A percentile compares a stretch with the other conserved stretches of the same genome.
Evolutionary conservation across 2,888 invertebrate genomes (phyloP).

Genomic region (Perdita meconis): DNA sequence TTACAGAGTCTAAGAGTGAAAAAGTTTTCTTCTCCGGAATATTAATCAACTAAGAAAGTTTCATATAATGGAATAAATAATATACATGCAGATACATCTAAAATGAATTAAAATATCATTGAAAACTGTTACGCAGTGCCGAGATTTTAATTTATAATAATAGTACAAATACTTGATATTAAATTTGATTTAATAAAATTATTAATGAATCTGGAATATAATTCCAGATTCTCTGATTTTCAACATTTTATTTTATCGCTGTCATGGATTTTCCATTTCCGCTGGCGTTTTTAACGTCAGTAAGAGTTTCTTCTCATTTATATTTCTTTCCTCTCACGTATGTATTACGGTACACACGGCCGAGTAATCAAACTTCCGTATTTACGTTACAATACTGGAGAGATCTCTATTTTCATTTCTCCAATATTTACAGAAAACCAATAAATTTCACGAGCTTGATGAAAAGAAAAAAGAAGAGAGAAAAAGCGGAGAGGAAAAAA

Average conservation of each 20-base stretch:
- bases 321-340: neutral
- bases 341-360: neutral
- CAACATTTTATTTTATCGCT: neutral
- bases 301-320: neutral
- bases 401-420: slow-evolving; percentile 11
- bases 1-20: no score
- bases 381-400: slow-evolving; percentile 17
- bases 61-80: no score
- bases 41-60: no score
- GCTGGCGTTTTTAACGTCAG: neutral
- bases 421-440: slow-evolving; percentile 4
- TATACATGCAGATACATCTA: no score
- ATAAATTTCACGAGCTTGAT: slow-evolving; percentile 39
- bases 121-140: no score
- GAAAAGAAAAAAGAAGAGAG: slow-evolving; percentile 12
- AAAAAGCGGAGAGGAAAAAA: no score
- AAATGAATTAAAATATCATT: no score
- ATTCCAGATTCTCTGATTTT: neutral
- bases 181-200: no score
- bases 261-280: neutral
- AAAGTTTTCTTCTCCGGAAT: no score
- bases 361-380: slow-evolving; percentile 37
- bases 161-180: no score
- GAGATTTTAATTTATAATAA: no score
- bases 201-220: no score